A percentile compares a stretch with the other conserved stretches of the same genome.
These are phyloP conservation scores for Hermaeophaga mercurialis DNA, from an alignment of 2,888 invertebrate genomes.

Conservation along the genomic window DNA sequence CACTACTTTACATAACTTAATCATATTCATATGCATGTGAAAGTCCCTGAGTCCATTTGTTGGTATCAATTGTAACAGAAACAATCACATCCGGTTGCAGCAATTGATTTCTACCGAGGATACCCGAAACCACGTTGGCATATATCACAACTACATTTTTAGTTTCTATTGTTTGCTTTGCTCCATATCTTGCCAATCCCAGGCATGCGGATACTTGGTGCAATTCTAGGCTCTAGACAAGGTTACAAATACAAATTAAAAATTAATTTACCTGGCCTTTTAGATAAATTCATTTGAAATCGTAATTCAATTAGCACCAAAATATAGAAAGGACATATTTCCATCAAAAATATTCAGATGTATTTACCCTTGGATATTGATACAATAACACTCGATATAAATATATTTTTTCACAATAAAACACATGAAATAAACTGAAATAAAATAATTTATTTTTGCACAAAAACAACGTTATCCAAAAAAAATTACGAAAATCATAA, in stretches of 20 bases:
- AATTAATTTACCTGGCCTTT: no score
- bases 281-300: no score
- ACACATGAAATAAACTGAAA: no score
- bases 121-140: slow-evolving; percentile 9
- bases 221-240: slow-evolving; percentile 11
- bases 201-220: slow-evolving; percentile 19
- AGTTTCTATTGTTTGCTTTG: slow-evolving; percentile 13
- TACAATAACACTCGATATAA: no score
- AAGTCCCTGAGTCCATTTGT: slow-evolving; percentile 21
- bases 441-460: no score
- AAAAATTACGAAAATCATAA: no score
- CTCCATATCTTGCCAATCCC: slow-evolving; percentile 5
- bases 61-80: slow-evolving; percentile 24
- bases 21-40: slow-evolving; percentile 19
- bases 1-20: slow-evolving; percentile 13
- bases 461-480: no score
- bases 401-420: no score
- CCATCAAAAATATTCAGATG: no score
- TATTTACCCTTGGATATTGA: no score
- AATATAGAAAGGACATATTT: no score
- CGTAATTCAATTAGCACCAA: no score
- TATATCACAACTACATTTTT: slow-evolving; percentile 5
- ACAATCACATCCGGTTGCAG: slow-evolving; percentile 23
- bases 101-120: slow-evolving; percentile 22
- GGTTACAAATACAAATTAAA: slow-evolving; percentile 12